Conservation (phyloP, 1,140 invertebrate genomes). For the Heliconius nattereri region DNA sequence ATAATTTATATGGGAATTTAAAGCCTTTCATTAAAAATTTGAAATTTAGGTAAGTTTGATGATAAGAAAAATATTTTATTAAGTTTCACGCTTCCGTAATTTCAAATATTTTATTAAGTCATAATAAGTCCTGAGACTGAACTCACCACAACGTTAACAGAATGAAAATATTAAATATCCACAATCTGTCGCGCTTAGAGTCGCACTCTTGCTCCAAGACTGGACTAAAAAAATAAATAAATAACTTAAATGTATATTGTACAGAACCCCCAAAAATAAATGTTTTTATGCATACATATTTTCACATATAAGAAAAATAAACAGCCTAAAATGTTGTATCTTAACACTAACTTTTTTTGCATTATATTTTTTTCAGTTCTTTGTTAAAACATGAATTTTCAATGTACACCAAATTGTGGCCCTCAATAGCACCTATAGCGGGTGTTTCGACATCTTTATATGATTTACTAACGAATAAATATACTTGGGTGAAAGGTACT, state of each 20-base stretch:
- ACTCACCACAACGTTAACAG: no score
- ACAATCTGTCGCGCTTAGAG: no score
- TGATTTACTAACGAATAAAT: conserved; percentile 34
- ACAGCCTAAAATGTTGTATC: neutral
- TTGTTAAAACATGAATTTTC: conserved; percentile 58
- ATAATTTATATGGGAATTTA: conserved; percentile 57
- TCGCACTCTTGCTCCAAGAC: no score
- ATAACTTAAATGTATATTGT: no score
- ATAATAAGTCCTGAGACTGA: no score
- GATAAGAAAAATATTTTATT: conserved; percentile 13
- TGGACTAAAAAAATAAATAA: no score
- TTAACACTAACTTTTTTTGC: neutral
- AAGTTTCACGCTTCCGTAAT: neutral
- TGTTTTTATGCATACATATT: no score
- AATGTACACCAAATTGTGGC: conserved; percentile 64
- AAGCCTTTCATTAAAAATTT: conserved; percentile 53
- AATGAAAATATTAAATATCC: no score
- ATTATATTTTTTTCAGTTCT: conserved; percentile 46
- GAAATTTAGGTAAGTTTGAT: conserved; percentile 59
- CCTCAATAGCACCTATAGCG: conserved; percentile 55
- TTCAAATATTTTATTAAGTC: no score
- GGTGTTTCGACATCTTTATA: conserved; percentile 56
- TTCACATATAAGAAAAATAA: no score
- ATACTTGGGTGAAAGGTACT: conserved; percentile 48
- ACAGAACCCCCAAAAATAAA: no score